phyloP scores from a whole-genome alignment of 2,797 vertebrate species.

The Amniataba percoides region DNA sequence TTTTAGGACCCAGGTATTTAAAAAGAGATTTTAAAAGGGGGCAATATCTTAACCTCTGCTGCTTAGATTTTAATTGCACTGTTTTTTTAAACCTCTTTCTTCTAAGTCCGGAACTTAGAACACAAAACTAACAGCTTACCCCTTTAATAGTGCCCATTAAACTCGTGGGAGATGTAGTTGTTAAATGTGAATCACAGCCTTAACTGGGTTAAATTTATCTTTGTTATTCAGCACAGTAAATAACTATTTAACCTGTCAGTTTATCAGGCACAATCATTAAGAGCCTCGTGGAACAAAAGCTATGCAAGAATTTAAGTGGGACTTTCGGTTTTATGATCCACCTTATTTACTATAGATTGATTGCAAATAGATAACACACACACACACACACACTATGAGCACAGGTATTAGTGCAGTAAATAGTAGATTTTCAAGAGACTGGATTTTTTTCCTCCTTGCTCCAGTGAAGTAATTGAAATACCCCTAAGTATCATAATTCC shows the following conservation, averaged over 20 bases:
- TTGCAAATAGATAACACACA: neutral
- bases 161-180: neutral
- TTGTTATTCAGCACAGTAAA: neutral
- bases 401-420: neutral
- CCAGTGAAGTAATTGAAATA: neutral
- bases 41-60: rapidly evolving
- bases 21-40: neutral
- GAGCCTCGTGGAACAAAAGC: neutral
- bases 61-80: neutral
- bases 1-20: neutral
- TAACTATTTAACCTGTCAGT: neutral
- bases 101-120: neutral
- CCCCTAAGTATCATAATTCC: neutral
- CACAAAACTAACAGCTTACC: neutral
- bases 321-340: neutral
- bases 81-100: neutral
- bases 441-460: neutral
- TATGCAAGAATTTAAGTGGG: neutral
- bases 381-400: neutral
- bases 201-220: neutral
- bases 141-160: neutral
- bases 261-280: neutral
- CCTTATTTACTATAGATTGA: neutral
- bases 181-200: neutral
- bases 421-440: neutral